Evolutionary conservation across 2,797 vertebrate genomes (phyloP).

Genomic region (Gadopsis bispinosus): DNA sequence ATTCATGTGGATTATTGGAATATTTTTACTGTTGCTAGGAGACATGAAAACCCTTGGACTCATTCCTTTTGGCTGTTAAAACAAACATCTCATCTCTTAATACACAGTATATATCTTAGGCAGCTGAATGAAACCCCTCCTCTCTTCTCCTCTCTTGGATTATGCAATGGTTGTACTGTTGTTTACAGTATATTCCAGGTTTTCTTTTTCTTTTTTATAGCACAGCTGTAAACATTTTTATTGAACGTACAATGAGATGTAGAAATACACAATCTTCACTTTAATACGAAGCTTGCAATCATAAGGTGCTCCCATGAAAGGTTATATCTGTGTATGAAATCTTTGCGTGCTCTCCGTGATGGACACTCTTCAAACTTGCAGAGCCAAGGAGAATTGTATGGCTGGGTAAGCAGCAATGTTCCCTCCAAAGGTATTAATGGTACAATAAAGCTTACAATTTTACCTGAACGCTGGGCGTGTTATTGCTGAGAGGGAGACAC

Average conservation of each 20-base stretch:
- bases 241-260: conserved; percentile 20
- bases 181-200: neutral
- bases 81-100: neutral
- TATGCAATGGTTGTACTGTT: neutral
- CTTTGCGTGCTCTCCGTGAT: conserved; percentile 33
- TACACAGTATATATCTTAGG: neutral
- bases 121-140: neutral
- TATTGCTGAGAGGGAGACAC: conserved; percentile 58
- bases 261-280: neutral
- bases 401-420: conserved; percentile 71
- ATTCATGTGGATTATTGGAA: neutral
- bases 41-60: conserved; percentile 11
- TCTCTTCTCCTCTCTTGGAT: neutral
- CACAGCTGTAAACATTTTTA: conserved; percentile 42
- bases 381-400: conserved; percentile 59
- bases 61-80: neutral
- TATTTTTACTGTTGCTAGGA: conserved; percentile 1
- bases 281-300: conserved; percentile 2
- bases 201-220: neutral
- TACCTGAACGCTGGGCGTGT: conserved; percentile 49
- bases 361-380: conserved; percentile 43
- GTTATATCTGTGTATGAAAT: conserved; percentile 33
- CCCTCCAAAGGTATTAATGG: conserved; percentile 69
- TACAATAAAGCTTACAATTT: conserved; percentile 68
- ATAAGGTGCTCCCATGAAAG: neutral